Conservation (phyloP, 2,797 vertebrate species). For the Lates japonicus region DNA sequence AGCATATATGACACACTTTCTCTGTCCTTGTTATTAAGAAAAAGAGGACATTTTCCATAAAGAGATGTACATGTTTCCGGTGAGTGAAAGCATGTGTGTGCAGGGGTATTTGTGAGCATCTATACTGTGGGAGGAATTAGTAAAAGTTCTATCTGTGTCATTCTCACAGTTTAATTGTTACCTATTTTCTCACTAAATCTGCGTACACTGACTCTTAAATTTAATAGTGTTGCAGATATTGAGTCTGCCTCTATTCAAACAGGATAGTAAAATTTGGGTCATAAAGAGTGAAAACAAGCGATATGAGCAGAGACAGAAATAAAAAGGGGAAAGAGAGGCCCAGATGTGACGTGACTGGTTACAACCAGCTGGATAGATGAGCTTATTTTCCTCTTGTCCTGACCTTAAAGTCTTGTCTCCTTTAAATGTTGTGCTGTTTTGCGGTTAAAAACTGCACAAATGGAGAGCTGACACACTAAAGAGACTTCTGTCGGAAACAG, state of each 20-base stretch:
- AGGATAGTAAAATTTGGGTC: slow-evolving; percentile 32
- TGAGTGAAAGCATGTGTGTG: slow-evolving; percentile 19
- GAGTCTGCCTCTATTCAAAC: slow-evolving; percentile 44
- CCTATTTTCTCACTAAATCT: slow-evolving; percentile 56
- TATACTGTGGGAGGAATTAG: slow-evolving; percentile 65
- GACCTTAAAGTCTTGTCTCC: slow-evolving; percentile 59
- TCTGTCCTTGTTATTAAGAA: slow-evolving; percentile 57
- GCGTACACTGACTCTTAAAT: slow-evolving; percentile 35
- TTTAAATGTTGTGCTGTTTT: slow-evolving; percentile 62
- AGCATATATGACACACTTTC: slow-evolving; percentile 70
- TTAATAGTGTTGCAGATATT: slow-evolving; percentile 49
- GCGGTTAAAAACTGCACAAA: slow-evolving; percentile 60
- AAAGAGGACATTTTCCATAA: slow-evolving; percentile 61
- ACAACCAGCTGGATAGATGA: slow-evolving; percentile 51
- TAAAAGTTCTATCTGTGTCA: slow-evolving; percentile 70
- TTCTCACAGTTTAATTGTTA: slow-evolving; percentile 65
- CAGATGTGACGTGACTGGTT: slow-evolving; percentile 47
- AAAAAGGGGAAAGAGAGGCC: slow-evolving; percentile 1
- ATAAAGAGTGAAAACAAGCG: slow-evolving; percentile 16
- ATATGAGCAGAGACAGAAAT: slow-evolving; percentile 26
- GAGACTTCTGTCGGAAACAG: slow-evolving; percentile 43
- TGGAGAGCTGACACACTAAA: slow-evolving; percentile 47
- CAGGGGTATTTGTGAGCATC: slow-evolving; percentile 19
- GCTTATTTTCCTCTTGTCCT: slow-evolving; percentile 58
- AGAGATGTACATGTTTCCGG: slow-evolving; percentile 36